phyloP scores from a whole-genome alignment of 2,113 vertebrate species.

The Perca schrenkii region DNA sequence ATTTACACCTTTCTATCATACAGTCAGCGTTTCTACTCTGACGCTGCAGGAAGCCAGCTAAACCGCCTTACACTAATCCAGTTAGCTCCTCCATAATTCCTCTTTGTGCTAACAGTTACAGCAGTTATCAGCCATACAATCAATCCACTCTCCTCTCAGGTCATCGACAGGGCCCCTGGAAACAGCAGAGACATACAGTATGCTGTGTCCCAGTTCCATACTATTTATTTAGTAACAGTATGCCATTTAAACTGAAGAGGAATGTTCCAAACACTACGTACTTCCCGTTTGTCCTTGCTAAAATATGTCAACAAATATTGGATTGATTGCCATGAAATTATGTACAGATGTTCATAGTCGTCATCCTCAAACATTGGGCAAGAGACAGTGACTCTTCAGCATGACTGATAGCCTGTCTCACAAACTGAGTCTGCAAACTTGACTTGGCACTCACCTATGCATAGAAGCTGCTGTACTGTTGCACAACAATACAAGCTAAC shows the following conservation, averaged over 20 bases:
- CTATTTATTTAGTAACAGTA: background rate
- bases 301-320: background rate
- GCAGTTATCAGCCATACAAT: conserved; percentile 50
- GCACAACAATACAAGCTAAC: background rate
- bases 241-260: background rate
- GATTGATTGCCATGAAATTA: background rate
- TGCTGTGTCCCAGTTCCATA: background rate
- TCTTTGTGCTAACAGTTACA: conserved; percentile 58
- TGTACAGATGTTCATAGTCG: background rate
- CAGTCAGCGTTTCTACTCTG: conserved; percentile 43
- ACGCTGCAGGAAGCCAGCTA: conserved; percentile 46
- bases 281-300: background rate
- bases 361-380: background rate
- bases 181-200: background rate
- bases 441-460: background rate
- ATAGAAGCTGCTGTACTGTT: background rate
- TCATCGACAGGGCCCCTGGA: background rate
- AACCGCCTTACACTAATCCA: conserved; percentile 74
- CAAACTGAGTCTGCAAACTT: conserved; percentile 30
- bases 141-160: conserved; percentile 31
- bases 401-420: conserved; percentile 28
- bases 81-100: conserved; percentile 67
- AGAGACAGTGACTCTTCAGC: conserved; percentile 8
- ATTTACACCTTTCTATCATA: no score
- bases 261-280: background rate